phyloP scores from a whole-genome alignment of 2,113 vertebrate genomes.

The Notarius lentiginosus region DNA sequence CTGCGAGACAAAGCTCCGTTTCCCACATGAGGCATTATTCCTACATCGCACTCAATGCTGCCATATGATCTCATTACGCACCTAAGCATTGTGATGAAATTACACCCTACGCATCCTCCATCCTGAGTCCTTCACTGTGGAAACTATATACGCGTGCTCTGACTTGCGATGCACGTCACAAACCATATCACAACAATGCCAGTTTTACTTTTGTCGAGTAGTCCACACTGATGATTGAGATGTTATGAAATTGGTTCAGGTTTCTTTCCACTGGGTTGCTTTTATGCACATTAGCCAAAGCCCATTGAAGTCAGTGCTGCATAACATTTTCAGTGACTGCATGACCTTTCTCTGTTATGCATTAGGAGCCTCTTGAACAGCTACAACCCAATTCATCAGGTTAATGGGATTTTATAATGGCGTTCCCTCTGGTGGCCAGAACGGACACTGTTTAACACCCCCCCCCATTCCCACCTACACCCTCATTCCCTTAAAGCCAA shows the following conservation, averaged over 20 bases:
- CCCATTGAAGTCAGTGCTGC: conserved; percentile 45
- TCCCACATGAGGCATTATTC: conserved; percentile 29
- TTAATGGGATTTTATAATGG: conserved; percentile 51
- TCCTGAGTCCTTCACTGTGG: not conserved
- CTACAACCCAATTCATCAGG: conserved; percentile 53
- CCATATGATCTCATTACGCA: conserved; percentile 12
- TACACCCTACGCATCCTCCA: not conserved
- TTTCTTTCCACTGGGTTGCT: conserved; percentile 21
- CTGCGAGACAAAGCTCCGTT: conserved; percentile 37
- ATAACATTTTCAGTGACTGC: conserved; percentile 40
- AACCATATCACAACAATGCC: not conserved
- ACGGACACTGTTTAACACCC: conserved; percentile 27
- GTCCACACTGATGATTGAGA: not conserved
- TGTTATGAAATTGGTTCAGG: conserved; percentile 26
- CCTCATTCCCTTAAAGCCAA: not conserved
- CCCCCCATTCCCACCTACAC: too few species aligned
- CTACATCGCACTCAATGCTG: conserved; percentile 9
- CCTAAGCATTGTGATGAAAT: conserved; percentile 8
- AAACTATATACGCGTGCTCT: not conserved
- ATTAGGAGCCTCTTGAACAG: conserved; percentile 40
- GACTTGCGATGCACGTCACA: not conserved
- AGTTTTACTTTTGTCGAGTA: not conserved
- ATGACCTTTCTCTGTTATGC: conserved; percentile 48
- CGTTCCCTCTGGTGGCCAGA: conserved; percentile 45
- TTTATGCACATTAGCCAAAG: conserved; percentile 47